Evolutionary conservation across 2,797 vertebrate species (phyloP).

Genomic region (Coluber constrictor): DNA sequence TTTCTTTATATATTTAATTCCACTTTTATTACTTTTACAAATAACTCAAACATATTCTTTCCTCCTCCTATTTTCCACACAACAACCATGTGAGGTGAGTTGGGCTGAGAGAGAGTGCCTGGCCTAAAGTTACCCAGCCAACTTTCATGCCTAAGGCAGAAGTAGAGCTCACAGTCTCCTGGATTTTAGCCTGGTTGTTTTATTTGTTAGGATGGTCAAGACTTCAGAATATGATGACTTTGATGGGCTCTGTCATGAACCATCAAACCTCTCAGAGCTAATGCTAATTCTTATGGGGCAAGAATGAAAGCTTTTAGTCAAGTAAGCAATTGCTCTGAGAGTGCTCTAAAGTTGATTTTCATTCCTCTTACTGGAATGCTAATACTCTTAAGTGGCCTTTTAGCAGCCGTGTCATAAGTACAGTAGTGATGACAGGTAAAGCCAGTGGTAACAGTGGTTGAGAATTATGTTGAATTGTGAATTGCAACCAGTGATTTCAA

Average conservation of each 20-base stretch:
- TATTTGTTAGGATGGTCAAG: neutral
- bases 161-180: neutral
- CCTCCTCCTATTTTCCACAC: neutral
- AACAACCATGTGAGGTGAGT: neutral
- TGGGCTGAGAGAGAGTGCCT: neutral
- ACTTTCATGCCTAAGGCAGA: neutral
- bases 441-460: neutral
- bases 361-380: neutral
- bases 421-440: neutral
- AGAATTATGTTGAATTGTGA: neutral
- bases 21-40: neutral
- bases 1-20: neutral
- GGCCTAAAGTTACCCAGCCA: neutral
- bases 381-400: neutral
- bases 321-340: neutral
- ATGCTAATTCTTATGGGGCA: neutral
- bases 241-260: neutral
- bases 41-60: neutral
- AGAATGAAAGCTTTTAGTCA: neutral
- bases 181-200: neutral
- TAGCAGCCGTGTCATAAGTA: neutral
- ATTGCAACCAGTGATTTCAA: neutral
- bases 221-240: neutral
- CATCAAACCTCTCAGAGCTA: neutral
- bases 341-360: neutral